phyloP scores from a whole-genome alignment of 2,113 vertebrate species.

The Phylloscopus trochilus region DNA sequence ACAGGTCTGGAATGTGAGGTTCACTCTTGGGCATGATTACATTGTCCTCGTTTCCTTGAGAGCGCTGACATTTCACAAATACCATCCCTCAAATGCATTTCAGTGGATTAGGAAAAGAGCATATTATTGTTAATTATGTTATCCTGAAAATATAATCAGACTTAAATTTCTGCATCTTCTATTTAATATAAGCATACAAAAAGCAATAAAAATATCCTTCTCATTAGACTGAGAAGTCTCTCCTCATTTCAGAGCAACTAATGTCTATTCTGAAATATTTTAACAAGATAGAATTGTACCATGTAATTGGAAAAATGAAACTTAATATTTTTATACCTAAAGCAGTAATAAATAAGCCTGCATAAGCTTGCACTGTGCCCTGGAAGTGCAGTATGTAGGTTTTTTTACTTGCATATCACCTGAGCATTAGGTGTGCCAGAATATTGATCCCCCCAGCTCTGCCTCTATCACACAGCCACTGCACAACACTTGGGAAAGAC shows the following conservation, averaged over 20 bases:
- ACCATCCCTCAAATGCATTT: neutral
- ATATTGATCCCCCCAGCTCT: neutral
- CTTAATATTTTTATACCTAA: neutral
- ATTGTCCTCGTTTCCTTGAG: neutral
- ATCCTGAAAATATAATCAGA: constrained; percentile 43
- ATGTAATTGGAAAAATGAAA: neutral
- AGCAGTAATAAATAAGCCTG: neutral
- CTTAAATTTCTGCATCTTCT: constrained; percentile 33
- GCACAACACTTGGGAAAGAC: neutral
- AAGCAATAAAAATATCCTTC: constrained; percentile 23
- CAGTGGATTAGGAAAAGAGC: neutral
- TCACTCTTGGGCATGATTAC: neutral
- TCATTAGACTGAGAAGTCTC: neutral
- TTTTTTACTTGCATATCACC: neutral
- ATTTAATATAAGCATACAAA: constrained; percentile 55
- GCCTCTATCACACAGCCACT: neutral
- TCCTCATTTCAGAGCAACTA: neutral
- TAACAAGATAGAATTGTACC: neutral
- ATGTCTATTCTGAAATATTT: neutral
- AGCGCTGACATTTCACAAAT: neutral
- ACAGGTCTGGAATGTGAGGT: neutral
- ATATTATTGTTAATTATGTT: constrained; percentile 57
- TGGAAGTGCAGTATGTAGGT: neutral
- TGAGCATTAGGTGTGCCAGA: neutral
- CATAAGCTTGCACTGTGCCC: neutral